A percentile compares a stretch with the other conserved stretches of the same genome.
phyloP scores from a whole-genome alignment of 2,113 vertebrate genomes.

The Callopanchax toddi region DNA sequence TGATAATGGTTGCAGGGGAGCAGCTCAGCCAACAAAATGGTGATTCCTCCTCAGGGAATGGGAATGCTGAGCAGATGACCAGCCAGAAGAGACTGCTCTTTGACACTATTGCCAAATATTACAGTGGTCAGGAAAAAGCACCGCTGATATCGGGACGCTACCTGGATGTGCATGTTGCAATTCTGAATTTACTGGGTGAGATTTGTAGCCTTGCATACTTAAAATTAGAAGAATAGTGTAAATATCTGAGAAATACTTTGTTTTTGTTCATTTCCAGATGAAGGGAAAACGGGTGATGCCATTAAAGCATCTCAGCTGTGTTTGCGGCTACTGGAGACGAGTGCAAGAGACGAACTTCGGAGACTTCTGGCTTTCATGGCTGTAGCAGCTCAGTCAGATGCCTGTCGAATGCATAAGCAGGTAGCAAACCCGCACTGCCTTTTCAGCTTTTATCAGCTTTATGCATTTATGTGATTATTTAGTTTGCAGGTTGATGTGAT shows the following conservation, averaged over 20 bases:
- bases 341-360: slow-evolving; percentile 79
- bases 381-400: slow-evolving; percentile 66
- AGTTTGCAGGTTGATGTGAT: neutral
- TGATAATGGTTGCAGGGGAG: slow-evolving; percentile 82
- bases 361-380: slow-evolving; percentile 81
- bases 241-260: no score
- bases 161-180: slow-evolving; percentile 80
- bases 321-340: slow-evolving; percentile 78
- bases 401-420: slow-evolving; percentile 84
- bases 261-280: slow-evolving; percentile 66
- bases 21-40: slow-evolving; percentile 75
- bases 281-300: slow-evolving; percentile 75
- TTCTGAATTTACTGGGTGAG: slow-evolving; percentile 85
- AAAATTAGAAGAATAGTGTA: neutral
- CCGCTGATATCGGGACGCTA: slow-evolving; percentile 81
- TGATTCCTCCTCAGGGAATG: slow-evolving; percentile 20
- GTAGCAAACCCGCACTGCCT: slow-evolving; percentile 45
- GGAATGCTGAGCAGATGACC: slow-evolving; percentile 49
- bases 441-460: neutral
- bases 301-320: slow-evolving; percentile 83
- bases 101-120: slow-evolving; percentile 85
- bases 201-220: neutral
- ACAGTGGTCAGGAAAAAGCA: slow-evolving; percentile 80
- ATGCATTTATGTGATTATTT: neutral
- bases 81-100: slow-evolving; percentile 85